These are phyloP conservation scores for Rhamnusium bicolor DNA, from an alignment of 2,888 invertebrate species.

Conservation along the genomic window DNA sequence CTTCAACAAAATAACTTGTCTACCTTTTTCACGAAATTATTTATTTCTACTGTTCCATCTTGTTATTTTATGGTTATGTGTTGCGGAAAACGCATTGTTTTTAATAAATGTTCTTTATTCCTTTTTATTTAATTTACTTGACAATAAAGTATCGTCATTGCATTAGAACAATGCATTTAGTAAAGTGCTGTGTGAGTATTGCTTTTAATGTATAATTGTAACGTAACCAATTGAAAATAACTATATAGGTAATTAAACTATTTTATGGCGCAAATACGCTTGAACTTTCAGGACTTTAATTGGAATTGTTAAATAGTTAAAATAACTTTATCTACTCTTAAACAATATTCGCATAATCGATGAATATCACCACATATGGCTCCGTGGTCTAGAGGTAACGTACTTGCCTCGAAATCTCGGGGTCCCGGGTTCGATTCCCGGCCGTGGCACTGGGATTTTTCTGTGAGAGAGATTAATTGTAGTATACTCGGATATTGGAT, in stretches of 20 bases:
- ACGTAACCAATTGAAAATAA: background rate
- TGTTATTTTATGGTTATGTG: background rate
- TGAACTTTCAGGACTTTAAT: background rate
- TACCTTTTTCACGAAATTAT: constrained; percentile 19
- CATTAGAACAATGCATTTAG: constrained; percentile 16
- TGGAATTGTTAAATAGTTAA: background rate
- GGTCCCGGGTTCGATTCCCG: no score
- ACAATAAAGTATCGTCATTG: constrained; percentile 15
- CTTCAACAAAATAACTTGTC: background rate
- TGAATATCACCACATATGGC: no score
- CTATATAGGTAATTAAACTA: background rate
- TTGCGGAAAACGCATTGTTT: constrained; percentile 13
- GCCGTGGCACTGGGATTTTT: no score
- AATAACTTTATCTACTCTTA: background rate
- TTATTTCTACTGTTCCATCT: background rate
- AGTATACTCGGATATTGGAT: no score
- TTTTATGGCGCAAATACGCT: background rate
- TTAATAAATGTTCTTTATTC: constrained; percentile 22
- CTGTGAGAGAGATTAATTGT: no score
- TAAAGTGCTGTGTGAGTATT: background rate
- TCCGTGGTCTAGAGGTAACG: no score
- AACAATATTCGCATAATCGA: background rate
- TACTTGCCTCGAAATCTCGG: no score
- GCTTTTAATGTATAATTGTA: background rate
- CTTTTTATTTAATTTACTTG: constrained; percentile 16